A percentile compares a stretch with the other conserved stretches of the same genome.
Conservation (phyloP, 1,140 invertebrate species). For the Acromyrmex heyeri region DNA sequence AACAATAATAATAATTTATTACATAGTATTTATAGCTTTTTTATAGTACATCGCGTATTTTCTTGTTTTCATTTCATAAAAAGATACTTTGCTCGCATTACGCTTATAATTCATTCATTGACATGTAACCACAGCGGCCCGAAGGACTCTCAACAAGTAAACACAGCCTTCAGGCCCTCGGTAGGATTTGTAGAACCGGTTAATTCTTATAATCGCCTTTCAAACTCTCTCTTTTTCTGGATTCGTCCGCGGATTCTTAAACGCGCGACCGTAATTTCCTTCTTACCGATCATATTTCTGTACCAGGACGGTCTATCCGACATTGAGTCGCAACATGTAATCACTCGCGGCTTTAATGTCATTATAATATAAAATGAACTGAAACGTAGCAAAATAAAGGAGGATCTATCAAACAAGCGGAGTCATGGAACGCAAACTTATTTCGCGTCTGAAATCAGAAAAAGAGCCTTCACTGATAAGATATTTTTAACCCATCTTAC, state of each 20-base stretch:
- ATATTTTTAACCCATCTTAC: conserved; percentile 19
- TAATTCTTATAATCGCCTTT: conserved; percentile 34
- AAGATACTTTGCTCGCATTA: conserved; percentile 79
- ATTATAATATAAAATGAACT: conserved; percentile 35
- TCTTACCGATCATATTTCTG: conserved; percentile 41
- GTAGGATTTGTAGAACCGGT: conserved; percentile 65
- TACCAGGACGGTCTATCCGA: conserved; percentile 70
- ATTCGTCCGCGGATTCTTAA: conserved; percentile 30
- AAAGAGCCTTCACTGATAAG: conserved; percentile 29
- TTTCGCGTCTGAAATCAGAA: conserved; percentile 43
- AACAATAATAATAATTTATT: conserved; percentile 85
- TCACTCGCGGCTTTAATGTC: conserved; percentile 41
- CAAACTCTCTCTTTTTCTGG: conserved; percentile 4
- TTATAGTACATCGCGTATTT: conserved; percentile 82
- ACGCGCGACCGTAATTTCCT: conserved; percentile 12
- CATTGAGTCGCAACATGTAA: conserved; percentile 49
- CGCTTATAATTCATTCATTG: conserved; percentile 70
- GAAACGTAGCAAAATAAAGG: conserved; percentile 61
- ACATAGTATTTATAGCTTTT: conserved; percentile 83
- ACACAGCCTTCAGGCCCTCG: conserved; percentile 83
- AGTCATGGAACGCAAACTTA: conserved; percentile 35
- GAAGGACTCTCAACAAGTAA: conserved; percentile 86
- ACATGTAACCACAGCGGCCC: conserved; percentile 79
- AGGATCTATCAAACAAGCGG: conserved; percentile 49
- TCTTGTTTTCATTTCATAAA: conserved; percentile 80